phyloP scores from a whole-genome alignment of 2,113 vertebrate genomes.

The Hippocampus abdominalis region DNA sequence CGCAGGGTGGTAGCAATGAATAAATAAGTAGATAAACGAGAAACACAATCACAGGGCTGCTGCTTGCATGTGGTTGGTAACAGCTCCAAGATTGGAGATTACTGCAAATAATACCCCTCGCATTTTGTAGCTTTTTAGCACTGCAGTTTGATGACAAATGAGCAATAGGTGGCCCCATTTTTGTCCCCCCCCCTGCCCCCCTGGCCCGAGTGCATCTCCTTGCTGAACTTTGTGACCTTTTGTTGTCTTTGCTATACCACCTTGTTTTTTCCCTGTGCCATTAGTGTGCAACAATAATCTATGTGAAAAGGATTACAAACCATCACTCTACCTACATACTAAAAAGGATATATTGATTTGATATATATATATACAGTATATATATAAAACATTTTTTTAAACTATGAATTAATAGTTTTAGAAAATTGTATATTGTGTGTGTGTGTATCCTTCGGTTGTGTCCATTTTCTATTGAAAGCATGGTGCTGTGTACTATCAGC shows the following conservation, averaged over 20 bases:
- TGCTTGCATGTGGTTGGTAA: constrained; percentile 28
- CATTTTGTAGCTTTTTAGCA: constrained; percentile 29
- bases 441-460: too few relatives aligned
- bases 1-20: constrained; percentile 63
- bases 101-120: constrained; percentile 30
- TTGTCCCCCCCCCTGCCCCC: constrained; percentile 10
- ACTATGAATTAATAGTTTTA: too few relatives aligned
- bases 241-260: constrained; percentile 36
- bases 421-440: too few relatives aligned
- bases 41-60: constrained; percentile 34
- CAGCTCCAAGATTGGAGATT: constrained; percentile 38
- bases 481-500: background rate
- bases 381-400: too few relatives aligned
- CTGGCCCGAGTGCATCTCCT: constrained; percentile 17
- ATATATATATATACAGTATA: too few relatives aligned
- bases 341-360: background rate
- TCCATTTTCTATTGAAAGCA: background rate
- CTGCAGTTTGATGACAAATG: background rate
- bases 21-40: constrained; percentile 68
- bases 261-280: constrained; percentile 39
- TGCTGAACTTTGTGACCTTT: constrained; percentile 39
- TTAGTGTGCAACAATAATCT: constrained; percentile 33
- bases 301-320: constrained; percentile 43
- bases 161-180: constrained; percentile 6
- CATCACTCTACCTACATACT: constrained; percentile 23